Conservation (phyloP, 1,140 invertebrate species). For the Nylanderia fulva region DNA sequence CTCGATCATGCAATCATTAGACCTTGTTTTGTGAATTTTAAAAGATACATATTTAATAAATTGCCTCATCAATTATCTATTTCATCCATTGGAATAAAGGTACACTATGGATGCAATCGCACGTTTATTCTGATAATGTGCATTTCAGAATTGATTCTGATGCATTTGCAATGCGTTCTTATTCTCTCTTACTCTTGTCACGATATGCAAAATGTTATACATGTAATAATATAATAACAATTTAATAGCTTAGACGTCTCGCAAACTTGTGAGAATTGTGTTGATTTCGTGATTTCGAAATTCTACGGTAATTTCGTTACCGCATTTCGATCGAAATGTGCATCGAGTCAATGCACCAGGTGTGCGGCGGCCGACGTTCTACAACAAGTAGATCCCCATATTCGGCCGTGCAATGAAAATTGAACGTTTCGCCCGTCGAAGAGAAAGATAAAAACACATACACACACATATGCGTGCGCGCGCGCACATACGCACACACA, state of each 20-base stretch:
- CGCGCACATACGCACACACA: no score
- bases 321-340: slow-evolving; percentile 10
- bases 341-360: slow-evolving; percentile 32
- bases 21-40: not conserved
- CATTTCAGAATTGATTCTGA: no score
- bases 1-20: not conserved
- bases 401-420: not conserved
- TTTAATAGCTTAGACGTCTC: not conserved
- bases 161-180: not conserved
- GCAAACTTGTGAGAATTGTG: not conserved
- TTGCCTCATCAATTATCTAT: not conserved
- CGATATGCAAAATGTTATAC: not conserved
- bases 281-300: slow-evolving; percentile 6
- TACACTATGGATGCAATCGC: not conserved
- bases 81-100: not conserved
- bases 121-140: no score
- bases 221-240: not conserved
- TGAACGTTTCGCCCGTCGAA: not conserved
- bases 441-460: slow-evolving; percentile 4
- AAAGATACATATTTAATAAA: not conserved
- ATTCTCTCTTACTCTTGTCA: not conserved
- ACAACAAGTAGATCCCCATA: slow-evolving; percentile 7
- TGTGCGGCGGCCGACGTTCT: not conserved
- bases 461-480: no score
- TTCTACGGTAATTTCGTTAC: slow-evolving; percentile 4